These are phyloP conservation scores for Cyclargus thomasi DNA, from an alignment of 1,140 invertebrate species.

Conservation along the genomic window DNA sequence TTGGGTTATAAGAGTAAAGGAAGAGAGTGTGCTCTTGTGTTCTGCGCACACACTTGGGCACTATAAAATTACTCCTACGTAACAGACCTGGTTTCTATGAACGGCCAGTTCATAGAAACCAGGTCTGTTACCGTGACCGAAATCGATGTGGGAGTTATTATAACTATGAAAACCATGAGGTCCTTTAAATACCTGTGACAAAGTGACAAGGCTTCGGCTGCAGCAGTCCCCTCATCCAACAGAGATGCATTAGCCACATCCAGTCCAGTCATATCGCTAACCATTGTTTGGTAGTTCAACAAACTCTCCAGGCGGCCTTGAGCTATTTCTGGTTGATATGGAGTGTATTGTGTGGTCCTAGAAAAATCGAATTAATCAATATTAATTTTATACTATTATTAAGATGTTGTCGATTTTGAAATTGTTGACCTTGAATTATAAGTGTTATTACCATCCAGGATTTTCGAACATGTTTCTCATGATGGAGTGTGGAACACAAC, in stretches of 20 bases:
- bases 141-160: too few relatives aligned
- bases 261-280: constrained; percentile 95
- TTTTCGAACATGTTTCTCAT: constrained; percentile 79
- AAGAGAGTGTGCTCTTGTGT: too few relatives aligned
- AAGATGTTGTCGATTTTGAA: too few relatives aligned
- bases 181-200: constrained; percentile 80
- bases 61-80: too few relatives aligned
- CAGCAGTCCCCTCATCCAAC: constrained; percentile 97
- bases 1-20: too few relatives aligned
- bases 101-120: too few relatives aligned
- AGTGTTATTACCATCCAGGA: constrained; percentile 2
- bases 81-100: too few relatives aligned
- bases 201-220: constrained; percentile 95
- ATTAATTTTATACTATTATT: background rate
- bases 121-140: too few relatives aligned
- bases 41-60: too few relatives aligned
- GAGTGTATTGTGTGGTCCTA: constrained; percentile 91
- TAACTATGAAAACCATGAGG: too few relatives aligned
- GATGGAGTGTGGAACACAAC: constrained; percentile 95
- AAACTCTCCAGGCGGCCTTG: constrained; percentile 97
- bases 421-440: too few relatives aligned
- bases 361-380: constrained; percentile 24
- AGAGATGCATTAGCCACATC: constrained; percentile 97
- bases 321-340: constrained; percentile 95
- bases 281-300: constrained; percentile 98